Percentiles rank a stretch among this genome's conserved stretches.
These are phyloP conservation scores for Phoxinus dragarum DNA, from an alignment of 2,797 vertebrate species.

Conservation along the genomic window DNA sequence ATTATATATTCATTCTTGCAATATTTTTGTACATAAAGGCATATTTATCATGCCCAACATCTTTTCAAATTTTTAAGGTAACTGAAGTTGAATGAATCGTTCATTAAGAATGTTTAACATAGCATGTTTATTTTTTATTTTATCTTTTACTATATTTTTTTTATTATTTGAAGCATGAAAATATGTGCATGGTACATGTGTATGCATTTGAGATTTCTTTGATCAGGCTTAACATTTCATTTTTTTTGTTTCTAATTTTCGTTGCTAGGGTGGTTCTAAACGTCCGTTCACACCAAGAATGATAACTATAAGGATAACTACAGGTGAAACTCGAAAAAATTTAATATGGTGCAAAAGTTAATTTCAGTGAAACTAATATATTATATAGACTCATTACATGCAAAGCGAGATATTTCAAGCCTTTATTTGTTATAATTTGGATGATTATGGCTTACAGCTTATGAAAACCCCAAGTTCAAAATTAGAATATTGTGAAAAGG, in stretches of 20 bases:
- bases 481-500: no score
- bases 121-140: background rate
- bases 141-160: background rate
- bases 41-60: background rate
- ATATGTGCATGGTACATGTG: background rate
- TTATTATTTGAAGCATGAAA: background rate
- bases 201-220: background rate
- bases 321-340: no score
- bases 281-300: background rate
- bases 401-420: no score
- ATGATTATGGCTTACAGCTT: no score
- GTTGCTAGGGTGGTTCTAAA: background rate
- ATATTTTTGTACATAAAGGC: background rate
- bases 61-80: background rate
- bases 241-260: background rate
- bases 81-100: background rate
- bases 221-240: background rate
- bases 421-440: no score
- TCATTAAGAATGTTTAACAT: background rate
- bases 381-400: no score
- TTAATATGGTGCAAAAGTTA: no score
- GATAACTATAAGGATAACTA: background rate
- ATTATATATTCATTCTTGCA: background rate
- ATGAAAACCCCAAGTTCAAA: no score
- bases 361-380: no score